phyloP scores from a whole-genome alignment of 2,113 vertebrate genomes.

The Microtus oregoni region DNA sequence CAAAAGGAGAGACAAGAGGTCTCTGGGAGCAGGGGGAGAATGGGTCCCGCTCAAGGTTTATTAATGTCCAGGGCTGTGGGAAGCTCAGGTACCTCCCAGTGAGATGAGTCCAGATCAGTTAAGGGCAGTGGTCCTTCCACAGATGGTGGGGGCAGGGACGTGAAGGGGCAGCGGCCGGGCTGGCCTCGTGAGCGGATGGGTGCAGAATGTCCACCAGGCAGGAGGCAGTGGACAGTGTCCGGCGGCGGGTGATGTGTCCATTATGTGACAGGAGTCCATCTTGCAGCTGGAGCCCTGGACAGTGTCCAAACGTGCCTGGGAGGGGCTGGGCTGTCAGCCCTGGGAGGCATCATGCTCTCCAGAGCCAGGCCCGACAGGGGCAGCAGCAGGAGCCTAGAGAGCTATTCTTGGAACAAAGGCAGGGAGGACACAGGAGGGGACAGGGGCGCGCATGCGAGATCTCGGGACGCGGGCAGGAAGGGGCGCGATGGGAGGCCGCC shows the following conservation, averaged over 20 bases:
- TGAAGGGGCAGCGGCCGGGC: not conserved
- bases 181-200: not conserved
- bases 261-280: not conserved
- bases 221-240: not conserved
- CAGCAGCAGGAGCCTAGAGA: not conserved
- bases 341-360: not conserved
- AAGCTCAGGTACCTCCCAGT: not conserved
- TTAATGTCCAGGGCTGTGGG: constrained; percentile 23
- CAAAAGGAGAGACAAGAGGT: not conserved
- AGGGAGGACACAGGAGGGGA: not conserved
- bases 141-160: not conserved
- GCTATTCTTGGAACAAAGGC: constrained; percentile 55
- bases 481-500: no score
- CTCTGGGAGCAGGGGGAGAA: not conserved
- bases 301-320: not conserved
- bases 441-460: no score
- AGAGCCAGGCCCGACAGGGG: not conserved
- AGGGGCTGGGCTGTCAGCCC: not conserved
- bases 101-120: not conserved
- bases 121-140: not conserved
- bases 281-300: not conserved
- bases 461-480: no score
- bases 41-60: not conserved
- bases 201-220: not conserved
- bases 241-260: not conserved